Base-by-base conservation (phyloP, 2,113 vertebrate species). In the Echinops telfairi region DNA sequence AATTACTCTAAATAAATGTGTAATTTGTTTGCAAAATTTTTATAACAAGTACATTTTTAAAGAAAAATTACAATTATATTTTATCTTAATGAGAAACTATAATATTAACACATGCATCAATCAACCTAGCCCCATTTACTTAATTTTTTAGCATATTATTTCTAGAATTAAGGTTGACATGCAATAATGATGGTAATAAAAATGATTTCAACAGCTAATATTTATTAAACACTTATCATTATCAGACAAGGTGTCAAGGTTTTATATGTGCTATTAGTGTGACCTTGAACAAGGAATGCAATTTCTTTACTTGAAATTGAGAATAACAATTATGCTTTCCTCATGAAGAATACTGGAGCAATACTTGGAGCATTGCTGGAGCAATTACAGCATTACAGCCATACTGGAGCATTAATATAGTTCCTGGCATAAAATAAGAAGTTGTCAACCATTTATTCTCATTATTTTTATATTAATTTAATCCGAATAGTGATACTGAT, bases 31-130 rank as follows among this genome's bases (percentile, higher is more conserved):
- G 31, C 92, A 73, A 60, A 29, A 8, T 53, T 38, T 79, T 81
- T 58, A 94, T 23, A 78, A 62, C 12, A 57, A 77, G 80, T 94
- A 70, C 7, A 80, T 87, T 92, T 95, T 27, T 57, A 75, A 90
- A 76, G 9, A 89, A 75, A 4, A 84, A 88, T 89, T 73, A 53
- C 25, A 15, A 25, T 43, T 66, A 36, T 1, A 33, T 31, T 86
- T 93, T 88, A 79, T 71, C 86, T 77, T 93, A 76, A 91, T 43
- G 23, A 43, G 14, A 1, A 2, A 6, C 29, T 25, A 17, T n/a
- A 80, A 38, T 57, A 57, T 64, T 60, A 70, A 33, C 31, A 80
- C 70, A 47, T 16, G 10, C 40, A 58, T 77, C 19, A 62, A 77
- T 89, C 29, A 70, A 58, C 6, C 15, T 47, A 57, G 7, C 47